phyloP scores from a whole-genome alignment of 2,113 vertebrate species.

The Ceuthmochares aereus region DNA sequence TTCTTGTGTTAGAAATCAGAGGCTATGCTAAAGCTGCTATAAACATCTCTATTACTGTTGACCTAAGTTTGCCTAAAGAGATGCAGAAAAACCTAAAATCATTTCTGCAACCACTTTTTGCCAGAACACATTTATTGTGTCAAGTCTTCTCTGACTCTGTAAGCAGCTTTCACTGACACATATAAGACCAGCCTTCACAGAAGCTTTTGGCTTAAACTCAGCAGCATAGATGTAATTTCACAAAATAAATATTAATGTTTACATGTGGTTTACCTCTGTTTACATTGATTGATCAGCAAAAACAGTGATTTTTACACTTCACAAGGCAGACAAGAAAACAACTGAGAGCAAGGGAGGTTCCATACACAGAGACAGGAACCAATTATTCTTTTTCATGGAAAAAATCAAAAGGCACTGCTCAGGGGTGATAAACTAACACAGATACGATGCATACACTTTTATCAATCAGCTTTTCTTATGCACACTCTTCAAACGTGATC shows the following conservation, averaged over 20 bases:
- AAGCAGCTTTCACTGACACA: not conserved
- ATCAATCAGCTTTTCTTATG: not conserved
- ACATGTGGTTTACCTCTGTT: not conserved
- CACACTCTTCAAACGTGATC: not conserved
- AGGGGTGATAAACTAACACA: not conserved
- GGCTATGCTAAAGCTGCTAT: not conserved
- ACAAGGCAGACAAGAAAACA: not conserved
- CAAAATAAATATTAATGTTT: not conserved
- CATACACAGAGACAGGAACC: not conserved
- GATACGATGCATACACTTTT: not conserved
- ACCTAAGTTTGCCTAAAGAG: not conserved
- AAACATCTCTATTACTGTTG: not conserved
- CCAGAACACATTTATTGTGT: not conserved
- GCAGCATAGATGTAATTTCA: not conserved
- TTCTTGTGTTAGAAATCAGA: slow-evolving; percentile 43
- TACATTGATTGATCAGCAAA: not conserved
- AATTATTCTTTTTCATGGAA: not conserved
- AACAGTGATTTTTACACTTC: not conserved
- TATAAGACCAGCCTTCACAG: not conserved
- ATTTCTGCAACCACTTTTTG: not conserved
- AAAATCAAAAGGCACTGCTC: not conserved
- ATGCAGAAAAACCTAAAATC: not conserved
- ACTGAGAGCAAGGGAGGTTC: not conserved
- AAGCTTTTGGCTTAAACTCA: not conserved
- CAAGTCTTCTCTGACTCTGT: not conserved